phyloP scores from a whole-genome alignment of 2,113 vertebrate genomes.

The Tonatia bakeri region DNA sequence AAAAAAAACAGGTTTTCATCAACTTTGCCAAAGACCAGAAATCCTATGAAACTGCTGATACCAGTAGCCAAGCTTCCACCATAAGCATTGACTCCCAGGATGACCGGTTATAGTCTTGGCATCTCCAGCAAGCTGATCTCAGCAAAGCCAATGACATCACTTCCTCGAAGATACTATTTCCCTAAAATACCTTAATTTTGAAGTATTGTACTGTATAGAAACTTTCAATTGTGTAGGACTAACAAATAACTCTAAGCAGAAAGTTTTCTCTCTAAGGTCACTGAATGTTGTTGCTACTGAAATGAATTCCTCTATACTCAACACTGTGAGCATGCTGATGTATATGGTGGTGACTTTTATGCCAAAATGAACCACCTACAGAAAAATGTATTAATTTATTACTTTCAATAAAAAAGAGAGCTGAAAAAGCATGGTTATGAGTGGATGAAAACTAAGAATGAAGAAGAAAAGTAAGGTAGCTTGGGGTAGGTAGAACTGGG shows the following conservation, averaged over 20 bases:
- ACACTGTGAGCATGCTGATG: neutral
- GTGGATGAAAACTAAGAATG: conserved; percentile 32
- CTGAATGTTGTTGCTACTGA: neutral
- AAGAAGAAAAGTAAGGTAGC: conserved; percentile 13
- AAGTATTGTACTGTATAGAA: conserved; percentile 34
- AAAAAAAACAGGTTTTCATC: conserved; percentile 90
- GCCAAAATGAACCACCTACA: neutral
- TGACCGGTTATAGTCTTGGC: conserved; percentile 14
- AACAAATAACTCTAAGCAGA: conserved; percentile 11
- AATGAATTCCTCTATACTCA: neutral
- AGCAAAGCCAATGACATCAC: neutral
- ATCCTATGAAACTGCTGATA: conserved; percentile 61
- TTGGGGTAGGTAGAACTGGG: neutral
- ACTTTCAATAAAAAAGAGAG: conserved; percentile 68
- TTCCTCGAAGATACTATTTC: neutral
- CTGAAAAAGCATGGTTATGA: conserved; percentile 40
- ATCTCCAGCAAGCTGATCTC: neutral
- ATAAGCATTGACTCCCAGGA: conserved; percentile 74
- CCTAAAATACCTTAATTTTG: neutral
- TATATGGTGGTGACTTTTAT: neutral
- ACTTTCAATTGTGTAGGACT: neutral
- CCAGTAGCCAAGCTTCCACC: conserved; percentile 74
- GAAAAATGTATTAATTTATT: conserved; percentile 66
- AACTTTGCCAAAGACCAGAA: conserved; percentile 92
- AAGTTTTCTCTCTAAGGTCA: conserved; percentile 30